Percentiles rank a stretch among this genome's conserved stretches.
phyloP scores from a whole-genome alignment of 1,140 invertebrate genomes.

The Metopolophium dirhodum region DNA sequence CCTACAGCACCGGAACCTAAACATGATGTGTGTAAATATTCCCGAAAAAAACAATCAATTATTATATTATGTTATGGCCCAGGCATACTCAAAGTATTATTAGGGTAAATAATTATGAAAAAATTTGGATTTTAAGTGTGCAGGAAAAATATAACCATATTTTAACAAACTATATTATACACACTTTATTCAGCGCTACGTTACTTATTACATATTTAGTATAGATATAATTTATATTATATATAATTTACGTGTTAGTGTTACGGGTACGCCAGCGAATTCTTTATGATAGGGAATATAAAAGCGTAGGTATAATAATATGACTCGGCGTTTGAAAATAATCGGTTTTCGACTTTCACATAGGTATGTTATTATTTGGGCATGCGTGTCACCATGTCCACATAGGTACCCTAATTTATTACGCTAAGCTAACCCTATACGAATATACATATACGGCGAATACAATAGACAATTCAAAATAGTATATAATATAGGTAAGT shows the following conservation, averaged over 20 bases:
- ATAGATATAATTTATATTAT: too few relatives aligned
- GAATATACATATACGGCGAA: neutral
- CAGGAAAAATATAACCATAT: neutral
- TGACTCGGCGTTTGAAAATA: neutral
- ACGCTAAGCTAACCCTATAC: too few relatives aligned
- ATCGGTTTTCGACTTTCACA: neutral
- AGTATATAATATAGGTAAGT: neutral
- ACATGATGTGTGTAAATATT: constrained; percentile 55
- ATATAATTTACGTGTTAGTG: too few relatives aligned
- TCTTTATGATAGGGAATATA: too few relatives aligned
- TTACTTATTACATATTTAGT: too few relatives aligned
- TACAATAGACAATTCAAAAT: neutral
- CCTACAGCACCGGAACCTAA: constrained; percentile 86
- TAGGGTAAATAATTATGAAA: neutral
- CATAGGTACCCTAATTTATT: neutral
- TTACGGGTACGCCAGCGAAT: too few relatives aligned
- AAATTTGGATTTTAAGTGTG: neutral
- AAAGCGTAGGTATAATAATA: too few relatives aligned
- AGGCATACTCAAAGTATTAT: neutral
- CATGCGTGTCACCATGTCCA: neutral
- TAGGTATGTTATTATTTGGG: too few relatives aligned
- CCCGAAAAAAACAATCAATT: neutral
- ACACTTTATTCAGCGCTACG: too few relatives aligned
- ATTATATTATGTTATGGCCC: neutral
- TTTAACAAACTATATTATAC: neutral